Evolutionary conservation across 37 sponge, comb jelly and placozoan genomes (phyloP).

Genomic region (Ephydatia muelleri): DNA sequence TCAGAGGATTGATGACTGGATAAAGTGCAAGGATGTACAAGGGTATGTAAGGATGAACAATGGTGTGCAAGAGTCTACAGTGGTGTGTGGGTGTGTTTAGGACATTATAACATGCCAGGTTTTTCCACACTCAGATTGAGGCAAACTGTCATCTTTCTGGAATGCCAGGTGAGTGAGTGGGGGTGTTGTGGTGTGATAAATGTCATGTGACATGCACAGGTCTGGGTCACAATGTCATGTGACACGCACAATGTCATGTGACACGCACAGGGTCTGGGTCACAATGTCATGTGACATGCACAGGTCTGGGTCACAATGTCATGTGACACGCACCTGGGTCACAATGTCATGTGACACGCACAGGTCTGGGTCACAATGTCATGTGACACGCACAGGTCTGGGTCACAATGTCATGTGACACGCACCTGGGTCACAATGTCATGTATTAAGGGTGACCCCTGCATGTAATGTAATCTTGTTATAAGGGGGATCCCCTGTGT

Average conservation of each 20-base stretch:
- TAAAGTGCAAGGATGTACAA: neutral
- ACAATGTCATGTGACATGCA: slow-evolving; percentile 72
- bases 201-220: neutral
- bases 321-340: too few species aligned
- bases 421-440: too few species aligned
- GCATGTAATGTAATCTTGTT: neutral
- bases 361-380: too few species aligned
- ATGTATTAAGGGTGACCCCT: neutral
- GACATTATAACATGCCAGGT: neutral
- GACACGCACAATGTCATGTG: too few species aligned
- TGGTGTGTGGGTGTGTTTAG: neutral
- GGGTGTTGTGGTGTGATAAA: neutral
- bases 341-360: neutral
- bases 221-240: too few species aligned
- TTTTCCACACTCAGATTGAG: slow-evolving; percentile 58
- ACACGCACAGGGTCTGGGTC: slow-evolving; percentile 59
- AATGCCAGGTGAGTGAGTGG: slow-evolving; percentile 79
- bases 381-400: too few species aligned
- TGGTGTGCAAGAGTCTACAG: neutral
- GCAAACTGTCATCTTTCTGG: slow-evolving; percentile 73
- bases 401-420: too few species aligned
- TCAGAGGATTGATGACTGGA: neutral
- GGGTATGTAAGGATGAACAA: neutral
- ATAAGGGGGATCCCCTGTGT: neutral
- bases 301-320: slow-evolving; percentile 57